These are phyloP conservation scores for Hyposmocoma kahamanoa DNA, from an alignment of 1,140 invertebrate genomes.

Conservation along the genomic window DNA sequence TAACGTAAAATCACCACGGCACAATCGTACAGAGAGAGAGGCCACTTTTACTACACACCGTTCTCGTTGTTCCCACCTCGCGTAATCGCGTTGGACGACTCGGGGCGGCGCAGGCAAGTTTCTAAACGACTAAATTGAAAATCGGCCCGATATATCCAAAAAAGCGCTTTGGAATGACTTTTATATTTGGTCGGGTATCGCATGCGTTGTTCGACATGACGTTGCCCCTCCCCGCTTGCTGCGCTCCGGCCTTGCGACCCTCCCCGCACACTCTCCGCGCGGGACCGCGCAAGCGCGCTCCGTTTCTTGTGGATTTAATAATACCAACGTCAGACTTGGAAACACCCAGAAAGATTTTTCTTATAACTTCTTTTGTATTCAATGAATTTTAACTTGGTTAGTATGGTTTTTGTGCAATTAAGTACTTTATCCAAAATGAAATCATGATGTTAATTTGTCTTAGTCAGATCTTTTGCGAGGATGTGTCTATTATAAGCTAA, in stretches of 20 bases:
- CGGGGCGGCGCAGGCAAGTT: slow-evolving; percentile 61
- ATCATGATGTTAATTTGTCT: no score
- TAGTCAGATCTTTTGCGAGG: no score
- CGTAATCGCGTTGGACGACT: slow-evolving; percentile 65
- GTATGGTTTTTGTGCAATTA: no score
- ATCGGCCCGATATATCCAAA: slow-evolving; percentile 7
- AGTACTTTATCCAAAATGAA: no score
- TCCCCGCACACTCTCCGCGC: slow-evolving; percentile 32
- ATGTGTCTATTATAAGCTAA: no score
- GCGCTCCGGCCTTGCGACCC: slow-evolving; percentile 61
- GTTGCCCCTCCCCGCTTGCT: slow-evolving; percentile 46
- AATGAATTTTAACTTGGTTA: no score
- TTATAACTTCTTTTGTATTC: no score
- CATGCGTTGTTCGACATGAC: slow-evolving; percentile 66
- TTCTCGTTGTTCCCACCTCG: slow-evolving; percentile 53
- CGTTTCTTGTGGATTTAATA: slow-evolving; percentile 48
- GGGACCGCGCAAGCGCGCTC: slow-evolving; percentile 57
- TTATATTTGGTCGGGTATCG: slow-evolving; percentile 46
- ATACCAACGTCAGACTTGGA: slow-evolving; percentile 34
- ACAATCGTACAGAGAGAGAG: slow-evolving; percentile 36
- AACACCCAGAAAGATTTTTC: no score
- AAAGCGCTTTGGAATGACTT: slow-evolving; percentile 16
- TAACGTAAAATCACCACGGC: slow-evolving; percentile 29
- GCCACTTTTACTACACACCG: slow-evolving; percentile 54
- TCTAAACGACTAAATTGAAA: slow-evolving; percentile 29